phyloP scores from a whole-genome alignment of 1,140 invertebrate species.

The Yoshiicerus persimilis region DNA sequence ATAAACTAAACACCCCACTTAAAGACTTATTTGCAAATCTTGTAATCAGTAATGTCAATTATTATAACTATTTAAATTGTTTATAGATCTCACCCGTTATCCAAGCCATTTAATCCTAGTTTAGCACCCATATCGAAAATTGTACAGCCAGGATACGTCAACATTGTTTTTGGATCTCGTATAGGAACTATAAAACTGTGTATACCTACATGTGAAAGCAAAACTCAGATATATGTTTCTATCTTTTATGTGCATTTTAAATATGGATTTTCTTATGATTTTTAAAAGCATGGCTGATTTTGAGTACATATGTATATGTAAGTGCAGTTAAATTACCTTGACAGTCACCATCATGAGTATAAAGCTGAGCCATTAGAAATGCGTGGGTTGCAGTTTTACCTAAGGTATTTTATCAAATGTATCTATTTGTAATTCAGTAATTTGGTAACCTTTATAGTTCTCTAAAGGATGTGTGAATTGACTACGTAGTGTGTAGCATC shows the following conservation, averaged over 20 bases:
- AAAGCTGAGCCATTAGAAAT: constrained; percentile 63
- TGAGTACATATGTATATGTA: neutral
- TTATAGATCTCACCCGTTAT: constrained; percentile 65
- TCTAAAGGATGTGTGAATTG: too few relatives aligned
- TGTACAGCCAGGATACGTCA: constrained; percentile 67
- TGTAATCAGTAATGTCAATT: too few relatives aligned
- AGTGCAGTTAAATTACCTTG: constrained; percentile 60
- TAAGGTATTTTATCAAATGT: constrained; percentile 39
- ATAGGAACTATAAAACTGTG: constrained; percentile 83
- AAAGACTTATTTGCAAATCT: too few relatives aligned
- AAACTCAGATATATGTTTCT: neutral
- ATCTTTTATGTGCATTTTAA: neutral
- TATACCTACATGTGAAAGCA: constrained; percentile 57
- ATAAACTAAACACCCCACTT: neutral
- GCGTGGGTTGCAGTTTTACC: constrained; percentile 63
- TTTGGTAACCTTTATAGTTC: too few relatives aligned
- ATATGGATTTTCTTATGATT: neutral
- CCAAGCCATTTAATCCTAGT: constrained; percentile 82
- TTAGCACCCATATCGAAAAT: constrained; percentile 84
- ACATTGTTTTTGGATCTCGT: constrained; percentile 71
- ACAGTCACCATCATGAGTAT: constrained; percentile 69
- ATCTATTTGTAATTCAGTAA: too few relatives aligned
- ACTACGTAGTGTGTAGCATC: too few relatives aligned
- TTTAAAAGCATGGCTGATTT: neutral
- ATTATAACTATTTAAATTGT: too few relatives aligned